A percentile compares a stretch with the other conserved stretches of the same genome.
Evolutionary conservation across 2,888 invertebrate genomes (phyloP).

Genomic region (Entomobrya proxima): DNA sequence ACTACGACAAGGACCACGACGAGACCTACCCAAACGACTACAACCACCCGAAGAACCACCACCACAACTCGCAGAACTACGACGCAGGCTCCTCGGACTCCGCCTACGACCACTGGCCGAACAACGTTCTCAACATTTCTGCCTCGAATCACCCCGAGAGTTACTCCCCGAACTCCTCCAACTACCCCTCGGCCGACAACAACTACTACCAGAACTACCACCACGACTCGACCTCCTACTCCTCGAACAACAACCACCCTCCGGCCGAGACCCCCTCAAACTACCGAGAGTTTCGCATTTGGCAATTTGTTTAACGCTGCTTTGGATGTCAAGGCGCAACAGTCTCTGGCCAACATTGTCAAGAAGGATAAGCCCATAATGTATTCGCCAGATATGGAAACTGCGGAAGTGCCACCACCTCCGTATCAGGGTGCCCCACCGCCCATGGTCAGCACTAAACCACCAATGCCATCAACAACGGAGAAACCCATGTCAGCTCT

Average conservation of each 20-base stretch:
- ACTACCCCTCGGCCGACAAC: neutral
- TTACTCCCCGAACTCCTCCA: neutral
- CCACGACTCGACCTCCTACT: conserved; percentile 25
- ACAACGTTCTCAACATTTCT: conserved; percentile 16
- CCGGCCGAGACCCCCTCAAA: conserved; percentile 61
- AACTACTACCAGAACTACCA: conserved; percentile 21
- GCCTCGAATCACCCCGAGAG: conserved; percentile 18
- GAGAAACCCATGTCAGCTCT: conserved; percentile 62
- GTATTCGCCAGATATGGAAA: conserved; percentile 53
- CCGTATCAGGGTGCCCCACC: conserved; percentile 64
- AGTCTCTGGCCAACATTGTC: conserved; percentile 37
- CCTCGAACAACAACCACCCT: conserved; percentile 49
- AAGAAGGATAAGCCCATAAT: conserved; percentile 63
- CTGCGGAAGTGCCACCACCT: conserved; percentile 44
- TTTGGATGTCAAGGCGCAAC: conserved; percentile 50
- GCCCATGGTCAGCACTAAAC: conserved; percentile 27
- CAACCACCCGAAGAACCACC: conserved; percentile 5
- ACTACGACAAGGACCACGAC: conserved; percentile 29
- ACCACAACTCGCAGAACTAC: conserved; percentile 8
- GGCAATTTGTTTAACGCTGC: conserved; percentile 54
- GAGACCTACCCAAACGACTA: conserved; percentile 6
- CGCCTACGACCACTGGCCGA: neutral
- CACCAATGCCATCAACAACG: conserved; percentile 31
- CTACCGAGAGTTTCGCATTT: conserved; percentile 50
- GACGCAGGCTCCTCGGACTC: neutral